phyloP scores from a whole-genome alignment of 2,888 invertebrate genomes.

The Sisyra nigra region DNA sequence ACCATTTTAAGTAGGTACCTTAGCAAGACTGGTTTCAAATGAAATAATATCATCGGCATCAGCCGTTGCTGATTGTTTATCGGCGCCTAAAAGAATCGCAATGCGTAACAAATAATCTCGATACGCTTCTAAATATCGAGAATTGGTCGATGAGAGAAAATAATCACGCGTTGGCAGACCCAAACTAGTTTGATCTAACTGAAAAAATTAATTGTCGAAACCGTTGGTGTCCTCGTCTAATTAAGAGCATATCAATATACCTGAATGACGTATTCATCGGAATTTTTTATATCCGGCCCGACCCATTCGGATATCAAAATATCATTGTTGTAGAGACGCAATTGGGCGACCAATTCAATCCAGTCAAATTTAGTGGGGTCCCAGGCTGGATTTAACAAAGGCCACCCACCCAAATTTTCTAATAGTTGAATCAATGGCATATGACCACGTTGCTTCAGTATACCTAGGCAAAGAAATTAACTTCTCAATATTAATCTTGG shows the following conservation, averaged over 20 bases:
- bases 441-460: constrained; percentile 52
- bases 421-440: constrained; percentile 53
- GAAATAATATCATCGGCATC: constrained; percentile 57
- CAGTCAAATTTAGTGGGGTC: constrained; percentile 47
- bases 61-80: constrained; percentile 36
- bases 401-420: constrained; percentile 75
- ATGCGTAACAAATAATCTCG: constrained; percentile 58
- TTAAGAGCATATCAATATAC: constrained; percentile 21
- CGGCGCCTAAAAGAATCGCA: constrained; percentile 56
- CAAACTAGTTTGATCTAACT: constrained; percentile 79
- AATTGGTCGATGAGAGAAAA: constrained; percentile 48
- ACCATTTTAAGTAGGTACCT: constrained; percentile 22
- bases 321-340: constrained; percentile 70
- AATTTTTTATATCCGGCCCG: constrained; percentile 86
- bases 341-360: constrained; percentile 53
- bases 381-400: constrained; percentile 55
- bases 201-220: constrained; percentile 16
- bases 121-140: constrained; percentile 61
- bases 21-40: constrained; percentile 62
- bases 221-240: not conserved
- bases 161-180: constrained; percentile 62
- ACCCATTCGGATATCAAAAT: constrained; percentile 77
- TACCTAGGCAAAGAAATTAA: constrained; percentile 25
- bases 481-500: constrained; percentile 7
- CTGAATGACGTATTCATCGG: constrained; percentile 74